phyloP scores from a whole-genome alignment of 2,797 vertebrate species.

The Cynodonichthys magdalenae region DNA sequence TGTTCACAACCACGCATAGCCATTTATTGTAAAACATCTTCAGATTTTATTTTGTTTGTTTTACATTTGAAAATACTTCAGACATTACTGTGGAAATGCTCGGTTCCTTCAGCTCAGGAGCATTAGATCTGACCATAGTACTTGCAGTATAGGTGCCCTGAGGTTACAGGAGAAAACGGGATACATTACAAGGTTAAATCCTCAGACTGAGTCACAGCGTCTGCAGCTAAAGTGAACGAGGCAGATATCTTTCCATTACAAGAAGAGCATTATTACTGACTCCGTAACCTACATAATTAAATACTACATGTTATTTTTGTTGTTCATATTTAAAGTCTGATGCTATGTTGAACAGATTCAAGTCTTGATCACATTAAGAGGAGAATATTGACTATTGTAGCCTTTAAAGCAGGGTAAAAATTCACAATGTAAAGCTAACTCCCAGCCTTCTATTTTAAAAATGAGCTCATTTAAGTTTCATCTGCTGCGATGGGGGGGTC shows the following conservation, averaged over 20 bases:
- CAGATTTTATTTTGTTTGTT: slow-evolving; percentile 15
- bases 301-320: slow-evolving; percentile 24
- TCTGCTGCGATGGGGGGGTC: slow-evolving; percentile 16
- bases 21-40: slow-evolving; percentile 8
- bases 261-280: slow-evolving; percentile 17
- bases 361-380: background rate
- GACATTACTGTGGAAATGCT: too few species aligned
- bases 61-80: background rate
- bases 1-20: slow-evolving; percentile 28
- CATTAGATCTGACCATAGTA: slow-evolving; percentile 22
- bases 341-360: background rate
- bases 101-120: slow-evolving; percentile 7
- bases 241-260: slow-evolving; percentile 20
- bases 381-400: background rate
- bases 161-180: slow-evolving; percentile 25
- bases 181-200: slow-evolving; percentile 31
- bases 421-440: slow-evolving; percentile 10
- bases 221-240: slow-evolving; percentile 31
- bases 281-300: slow-evolving; percentile 2
- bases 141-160: slow-evolving; percentile 8
- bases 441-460: slow-evolving; percentile 28
- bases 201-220: slow-evolving; percentile 12
- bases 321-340: background rate
- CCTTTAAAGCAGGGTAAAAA: background rate
- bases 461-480: slow-evolving; percentile 21